These are phyloP conservation scores for Miltochrista miniata DNA, from an alignment of 2,888 invertebrate species.

Conservation along the genomic window DNA sequence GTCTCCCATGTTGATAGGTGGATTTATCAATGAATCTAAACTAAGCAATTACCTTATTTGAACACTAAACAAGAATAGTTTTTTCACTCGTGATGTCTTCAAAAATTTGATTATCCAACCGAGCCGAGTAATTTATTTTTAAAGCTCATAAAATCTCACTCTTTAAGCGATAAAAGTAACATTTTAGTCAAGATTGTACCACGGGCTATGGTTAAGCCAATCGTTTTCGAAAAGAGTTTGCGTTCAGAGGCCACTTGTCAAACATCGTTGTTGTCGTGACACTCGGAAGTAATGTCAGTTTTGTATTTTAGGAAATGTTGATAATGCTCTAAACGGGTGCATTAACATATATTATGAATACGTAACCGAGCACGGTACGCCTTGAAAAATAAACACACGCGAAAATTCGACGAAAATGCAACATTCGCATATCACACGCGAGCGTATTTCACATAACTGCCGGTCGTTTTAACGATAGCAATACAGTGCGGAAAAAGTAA, in stretches of 20 bases:
- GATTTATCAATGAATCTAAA: constrained; percentile 47
- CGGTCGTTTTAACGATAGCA: constrained; percentile 56
- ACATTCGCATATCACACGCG: constrained; percentile 73
- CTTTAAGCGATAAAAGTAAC: constrained; percentile 78
- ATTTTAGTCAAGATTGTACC: constrained; percentile 73
- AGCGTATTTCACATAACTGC: constrained; percentile 72
- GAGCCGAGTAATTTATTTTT: constrained; percentile 76
- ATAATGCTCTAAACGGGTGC: constrained; percentile 50
- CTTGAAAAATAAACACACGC: constrained; percentile 64
- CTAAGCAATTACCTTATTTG: constrained; percentile 61
- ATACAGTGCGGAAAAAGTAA: constrained; percentile 63
- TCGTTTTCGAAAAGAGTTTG: constrained; percentile 53
- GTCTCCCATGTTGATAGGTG: constrained; percentile 17
- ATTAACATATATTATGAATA: constrained; percentile 63
- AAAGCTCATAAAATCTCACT: constrained; percentile 81
- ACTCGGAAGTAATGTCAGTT: constrained; percentile 61
- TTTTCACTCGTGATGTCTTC: constrained; percentile 67
- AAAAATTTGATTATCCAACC: constrained; percentile 65
- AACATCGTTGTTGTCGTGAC: constrained; percentile 69
- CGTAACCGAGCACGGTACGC: constrained; percentile 53
- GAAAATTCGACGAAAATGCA: constrained; percentile 54
- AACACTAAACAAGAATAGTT: constrained; percentile 65
- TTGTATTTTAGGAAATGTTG: constrained; percentile 46
- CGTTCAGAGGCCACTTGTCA: constrained; percentile 68
- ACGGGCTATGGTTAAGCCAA: constrained; percentile 55